Percentiles rank a stretch among this genome's conserved stretches.
Conservation (phyloP, 2,888 invertebrate species). For the Aporophyla nigra region DNA sequence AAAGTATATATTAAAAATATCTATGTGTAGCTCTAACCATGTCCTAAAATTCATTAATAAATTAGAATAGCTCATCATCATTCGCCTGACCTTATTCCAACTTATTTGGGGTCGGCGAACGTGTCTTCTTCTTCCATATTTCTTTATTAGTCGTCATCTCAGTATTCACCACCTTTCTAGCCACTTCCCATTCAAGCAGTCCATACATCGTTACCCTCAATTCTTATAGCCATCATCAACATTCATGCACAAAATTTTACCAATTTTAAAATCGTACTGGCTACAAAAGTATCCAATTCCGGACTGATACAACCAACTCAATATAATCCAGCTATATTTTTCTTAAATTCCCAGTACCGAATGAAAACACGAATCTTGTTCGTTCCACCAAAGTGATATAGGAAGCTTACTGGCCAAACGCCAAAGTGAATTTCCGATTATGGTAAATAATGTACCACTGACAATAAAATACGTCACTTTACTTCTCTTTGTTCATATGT, state of each 20-base stretch:
- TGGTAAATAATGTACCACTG: constrained; percentile 76
- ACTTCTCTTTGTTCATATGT: constrained; percentile 56
- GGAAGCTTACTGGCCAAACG: constrained; percentile 78
- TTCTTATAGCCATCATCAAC: not conserved
- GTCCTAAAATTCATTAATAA: too few species aligned
- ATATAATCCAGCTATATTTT: constrained; percentile 38
- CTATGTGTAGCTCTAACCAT: not conserved
- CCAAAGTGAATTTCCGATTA: constrained; percentile 85
- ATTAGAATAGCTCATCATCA: not conserved
- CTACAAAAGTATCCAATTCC: not conserved
- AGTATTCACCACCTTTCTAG: not conserved
- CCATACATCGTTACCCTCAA: not conserved
- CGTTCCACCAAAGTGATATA: constrained; percentile 66
- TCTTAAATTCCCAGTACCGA: constrained; percentile 22
- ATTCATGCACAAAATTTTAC: not conserved
- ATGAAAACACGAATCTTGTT: constrained; percentile 61
- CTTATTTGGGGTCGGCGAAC: not conserved
- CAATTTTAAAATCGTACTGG: not conserved
- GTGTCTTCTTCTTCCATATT: not conserved
- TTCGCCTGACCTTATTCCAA: not conserved
- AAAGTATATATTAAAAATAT: too few species aligned
- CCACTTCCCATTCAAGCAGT: not conserved
- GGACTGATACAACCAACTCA: not conserved
- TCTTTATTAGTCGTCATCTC: not conserved
- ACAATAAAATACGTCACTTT: constrained; percentile 67